These are phyloP conservation scores for Leptura quadrifasciata DNA, from an alignment of 2,888 invertebrate genomes.

Conservation along the genomic window DNA sequence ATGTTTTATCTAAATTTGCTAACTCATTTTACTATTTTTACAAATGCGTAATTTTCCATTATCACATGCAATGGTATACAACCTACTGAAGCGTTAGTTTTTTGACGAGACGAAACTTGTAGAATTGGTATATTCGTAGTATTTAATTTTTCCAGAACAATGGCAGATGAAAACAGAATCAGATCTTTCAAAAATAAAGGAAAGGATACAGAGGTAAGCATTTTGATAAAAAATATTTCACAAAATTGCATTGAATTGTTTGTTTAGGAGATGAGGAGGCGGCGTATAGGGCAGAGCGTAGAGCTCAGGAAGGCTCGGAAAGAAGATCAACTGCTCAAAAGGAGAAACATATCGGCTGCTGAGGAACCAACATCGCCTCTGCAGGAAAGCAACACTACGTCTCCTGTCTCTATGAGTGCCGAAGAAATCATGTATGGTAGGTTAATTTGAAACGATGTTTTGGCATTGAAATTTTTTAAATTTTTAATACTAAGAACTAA, in stretches of 20 bases:
- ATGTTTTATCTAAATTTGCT: background rate
- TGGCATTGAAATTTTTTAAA: background rate
- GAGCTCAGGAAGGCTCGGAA: constrained; percentile 94
- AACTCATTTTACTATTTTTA: background rate
- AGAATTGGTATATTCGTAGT: constrained; percentile 17
- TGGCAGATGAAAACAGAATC: constrained; percentile 82
- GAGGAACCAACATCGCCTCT: constrained; percentile 76
- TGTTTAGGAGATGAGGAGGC: constrained; percentile 89
- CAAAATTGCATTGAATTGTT: background rate
- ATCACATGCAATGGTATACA: constrained; percentile 18
- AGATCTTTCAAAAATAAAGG: constrained; percentile 87
- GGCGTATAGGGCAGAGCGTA: constrained; percentile 91
- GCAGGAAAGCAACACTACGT: constrained; percentile 73
- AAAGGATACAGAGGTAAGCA: constrained; percentile 83
- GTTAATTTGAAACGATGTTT: constrained; percentile 5
- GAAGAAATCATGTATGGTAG: constrained; percentile 83
- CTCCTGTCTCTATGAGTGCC: constrained; percentile 76
- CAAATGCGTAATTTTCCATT: constrained; percentile 14
- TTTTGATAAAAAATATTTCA: constrained; percentile 7
- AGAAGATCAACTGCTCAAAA: constrained; percentile 94
- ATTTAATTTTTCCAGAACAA: constrained; percentile 63
- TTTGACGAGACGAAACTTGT: constrained; percentile 38
- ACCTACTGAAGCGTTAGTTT: constrained; percentile 1
- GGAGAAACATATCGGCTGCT: constrained; percentile 85
- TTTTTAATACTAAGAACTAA: too few relatives aligned